These are phyloP conservation scores for Panthera tigris DNA, from an alignment of 2,113 vertebrate species.

Conservation along the genomic window DNA sequence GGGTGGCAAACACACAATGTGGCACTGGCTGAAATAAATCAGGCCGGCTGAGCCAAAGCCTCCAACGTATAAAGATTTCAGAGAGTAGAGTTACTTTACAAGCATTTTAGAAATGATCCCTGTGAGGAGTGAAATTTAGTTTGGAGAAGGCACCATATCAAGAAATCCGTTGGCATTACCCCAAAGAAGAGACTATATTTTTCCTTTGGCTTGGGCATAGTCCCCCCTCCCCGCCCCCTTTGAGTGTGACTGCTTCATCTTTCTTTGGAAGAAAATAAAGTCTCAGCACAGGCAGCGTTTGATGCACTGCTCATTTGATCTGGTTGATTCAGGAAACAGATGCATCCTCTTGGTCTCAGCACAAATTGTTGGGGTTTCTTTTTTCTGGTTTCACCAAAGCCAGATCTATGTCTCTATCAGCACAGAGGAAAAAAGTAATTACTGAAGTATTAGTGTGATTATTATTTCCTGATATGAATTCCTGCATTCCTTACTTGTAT, in stretches of 20 bases:
- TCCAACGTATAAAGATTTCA: background rate
- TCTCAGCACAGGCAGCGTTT: slow-evolving; percentile 74
- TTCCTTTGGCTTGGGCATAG: slow-evolving; percentile 35
- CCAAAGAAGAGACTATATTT: slow-evolving; percentile 70
- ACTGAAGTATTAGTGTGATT: slow-evolving; percentile 86
- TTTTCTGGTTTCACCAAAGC: slow-evolving; percentile 76
- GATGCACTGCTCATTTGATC: slow-evolving; percentile 79
- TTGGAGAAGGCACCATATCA: slow-evolving; percentile 21
- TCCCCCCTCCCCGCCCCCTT: background rate
- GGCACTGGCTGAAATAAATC: background rate
- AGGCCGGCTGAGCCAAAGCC: background rate
- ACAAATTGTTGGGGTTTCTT: slow-evolving; percentile 75
- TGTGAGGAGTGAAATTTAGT: background rate
- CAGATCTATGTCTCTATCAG: slow-evolving; percentile 83
- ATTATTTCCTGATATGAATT: slow-evolving; percentile 88
- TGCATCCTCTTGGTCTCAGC: slow-evolving; percentile 85
- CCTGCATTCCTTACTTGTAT: slow-evolving; percentile 77
- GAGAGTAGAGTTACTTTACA: background rate
- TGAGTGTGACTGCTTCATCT: slow-evolving; percentile 51
- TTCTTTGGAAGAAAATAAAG: slow-evolving; percentile 71
- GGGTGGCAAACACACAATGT: rapidly evolving
- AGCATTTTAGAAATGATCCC: background rate
- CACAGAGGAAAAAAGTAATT: slow-evolving; percentile 88
- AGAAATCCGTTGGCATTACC: slow-evolving; percentile 67
- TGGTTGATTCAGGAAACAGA: slow-evolving; percentile 87